Conservation (phyloP, 2,888 invertebrate genomes). For the Exocentrus adspersus region DNA sequence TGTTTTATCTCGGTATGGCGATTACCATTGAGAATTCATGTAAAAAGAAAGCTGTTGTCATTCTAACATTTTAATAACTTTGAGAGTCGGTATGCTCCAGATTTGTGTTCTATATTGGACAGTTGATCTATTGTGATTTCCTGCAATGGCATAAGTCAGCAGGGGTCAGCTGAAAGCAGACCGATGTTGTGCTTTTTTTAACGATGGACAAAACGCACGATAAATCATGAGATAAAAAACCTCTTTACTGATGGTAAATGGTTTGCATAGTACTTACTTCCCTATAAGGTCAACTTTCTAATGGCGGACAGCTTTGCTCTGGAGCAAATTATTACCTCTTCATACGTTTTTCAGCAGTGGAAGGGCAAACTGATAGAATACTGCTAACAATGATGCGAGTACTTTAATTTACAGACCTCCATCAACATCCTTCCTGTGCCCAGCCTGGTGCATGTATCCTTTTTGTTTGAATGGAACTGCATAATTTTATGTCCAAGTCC, state of each 20-base stretch:
- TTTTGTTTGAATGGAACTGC: background rate
- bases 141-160: conserved; percentile 16
- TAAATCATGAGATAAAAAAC: conserved; percentile 23
- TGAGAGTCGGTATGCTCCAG: conserved; percentile 10
- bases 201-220: conserved; percentile 15
- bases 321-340: conserved; percentile 1
- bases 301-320: background rate
- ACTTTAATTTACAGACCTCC: background rate
- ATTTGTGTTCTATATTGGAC: conserved; percentile 3
- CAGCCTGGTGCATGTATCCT: background rate
- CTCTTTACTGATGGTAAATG: conserved; percentile 8
- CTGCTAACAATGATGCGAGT: too few species aligned
- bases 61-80: background rate
- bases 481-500: background rate
- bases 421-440: background rate
- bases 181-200: conserved; percentile 5
- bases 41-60: background rate
- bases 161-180: conserved; percentile 19
- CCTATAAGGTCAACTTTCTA: conserved; percentile 10
- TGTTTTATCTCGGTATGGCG: too few species aligned
- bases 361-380: too few species aligned
- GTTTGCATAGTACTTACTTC: conserved; percentile 14
- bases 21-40: background rate
- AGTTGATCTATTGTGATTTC: conserved; percentile 23
- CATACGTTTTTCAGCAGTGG: too few species aligned